Percentiles rank a stretch among this genome's conserved stretches.
These are phyloP conservation scores for Corythucha ciliata DNA, from an alignment of 2,888 invertebrate genomes.

Conservation along the genomic window DNA sequence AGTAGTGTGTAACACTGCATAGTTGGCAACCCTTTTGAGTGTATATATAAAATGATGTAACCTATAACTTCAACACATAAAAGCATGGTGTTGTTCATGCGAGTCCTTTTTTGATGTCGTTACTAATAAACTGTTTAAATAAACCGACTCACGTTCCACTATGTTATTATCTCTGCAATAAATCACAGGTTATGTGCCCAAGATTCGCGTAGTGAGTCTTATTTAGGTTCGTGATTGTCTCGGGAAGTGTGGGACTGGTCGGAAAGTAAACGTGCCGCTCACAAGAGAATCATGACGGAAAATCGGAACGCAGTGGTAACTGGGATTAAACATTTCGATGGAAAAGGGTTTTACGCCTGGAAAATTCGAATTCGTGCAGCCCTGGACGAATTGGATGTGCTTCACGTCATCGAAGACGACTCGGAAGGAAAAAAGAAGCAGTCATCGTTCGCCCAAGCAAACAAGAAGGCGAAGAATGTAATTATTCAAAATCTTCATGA, in stretches of 20 bases:
- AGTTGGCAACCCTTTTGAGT: no score
- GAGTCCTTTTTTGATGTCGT: no score
- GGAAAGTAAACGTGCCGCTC: neutral
- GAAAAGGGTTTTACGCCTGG: constrained; percentile 12
- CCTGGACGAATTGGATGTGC: neutral
- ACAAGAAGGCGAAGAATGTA: constrained; percentile 4
- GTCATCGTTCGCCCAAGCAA: neutral
- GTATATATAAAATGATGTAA: no score
- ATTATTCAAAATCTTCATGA: constrained; percentile 7
- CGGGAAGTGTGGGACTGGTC: neutral
- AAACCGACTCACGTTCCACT: no score
- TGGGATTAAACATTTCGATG: constrained; percentile 14
- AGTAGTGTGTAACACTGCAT: no score
- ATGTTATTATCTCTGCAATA: no score
- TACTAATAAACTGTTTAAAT: no score
- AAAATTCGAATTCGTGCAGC: constrained; percentile 14
- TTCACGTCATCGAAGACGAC: neutral
- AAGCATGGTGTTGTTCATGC: no score
- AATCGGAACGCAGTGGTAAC: neutral
- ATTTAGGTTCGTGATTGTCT: neutral
- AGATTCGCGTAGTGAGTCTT: constrained; percentile 3
- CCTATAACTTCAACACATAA: no score
- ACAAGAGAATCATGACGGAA: constrained; percentile 6
- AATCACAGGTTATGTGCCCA: constrained; percentile 7
- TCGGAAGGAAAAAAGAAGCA: neutral